phyloP scores from a whole-genome alignment of 2,888 invertebrate genomes.

The Polyploca ridens region DNA sequence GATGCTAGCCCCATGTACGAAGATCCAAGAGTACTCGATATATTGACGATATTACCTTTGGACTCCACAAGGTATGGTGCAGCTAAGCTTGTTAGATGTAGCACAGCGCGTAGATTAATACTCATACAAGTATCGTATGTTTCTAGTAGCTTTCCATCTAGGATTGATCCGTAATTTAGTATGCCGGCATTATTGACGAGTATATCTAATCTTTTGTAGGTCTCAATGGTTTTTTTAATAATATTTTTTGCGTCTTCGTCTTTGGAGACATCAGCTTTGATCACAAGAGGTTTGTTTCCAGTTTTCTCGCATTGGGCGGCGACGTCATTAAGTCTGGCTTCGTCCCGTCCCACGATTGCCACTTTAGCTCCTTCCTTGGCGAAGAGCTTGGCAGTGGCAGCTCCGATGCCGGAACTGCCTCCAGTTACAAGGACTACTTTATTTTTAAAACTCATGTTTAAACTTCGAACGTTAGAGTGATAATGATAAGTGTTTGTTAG shows the following conservation, averaged over 20 bases:
- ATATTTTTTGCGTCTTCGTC: conserved; percentile 41
- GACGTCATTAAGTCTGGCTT: conserved; percentile 39
- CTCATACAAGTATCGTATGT: conserved; percentile 47
- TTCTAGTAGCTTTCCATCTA: conserved; percentile 37
- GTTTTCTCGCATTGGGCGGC: conserved; percentile 31
- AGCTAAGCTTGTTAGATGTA: conserved; percentile 44
- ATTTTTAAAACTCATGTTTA: conserved; percentile 11
- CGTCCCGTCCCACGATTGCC: conserved; percentile 46
- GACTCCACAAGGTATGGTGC: conserved; percentile 45
- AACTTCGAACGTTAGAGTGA: too few relatives aligned
- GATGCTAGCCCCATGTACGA: too few relatives aligned
- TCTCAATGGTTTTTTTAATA: conserved; percentile 41
- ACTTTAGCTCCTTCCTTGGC: conserved; percentile 47
- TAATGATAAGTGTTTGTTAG: too few relatives aligned
- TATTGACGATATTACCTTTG: conserved; percentile 35
- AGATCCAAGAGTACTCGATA: too few relatives aligned
- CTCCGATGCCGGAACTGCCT: conserved; percentile 51
- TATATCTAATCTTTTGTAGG: conserved; percentile 51
- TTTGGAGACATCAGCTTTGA: conserved; percentile 48
- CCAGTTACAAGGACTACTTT: conserved; percentile 53
- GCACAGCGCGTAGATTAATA: conserved; percentile 45
- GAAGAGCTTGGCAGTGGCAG: conserved; percentile 39
- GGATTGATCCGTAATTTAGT: conserved; percentile 23
- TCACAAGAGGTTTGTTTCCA: conserved; percentile 34
- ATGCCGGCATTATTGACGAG: conserved; percentile 56